A percentile compares a stretch with the other conserved stretches of the same genome.
Conservation (phyloP, 2,797 vertebrate species). For the Cebuella pygmaea region DNA sequence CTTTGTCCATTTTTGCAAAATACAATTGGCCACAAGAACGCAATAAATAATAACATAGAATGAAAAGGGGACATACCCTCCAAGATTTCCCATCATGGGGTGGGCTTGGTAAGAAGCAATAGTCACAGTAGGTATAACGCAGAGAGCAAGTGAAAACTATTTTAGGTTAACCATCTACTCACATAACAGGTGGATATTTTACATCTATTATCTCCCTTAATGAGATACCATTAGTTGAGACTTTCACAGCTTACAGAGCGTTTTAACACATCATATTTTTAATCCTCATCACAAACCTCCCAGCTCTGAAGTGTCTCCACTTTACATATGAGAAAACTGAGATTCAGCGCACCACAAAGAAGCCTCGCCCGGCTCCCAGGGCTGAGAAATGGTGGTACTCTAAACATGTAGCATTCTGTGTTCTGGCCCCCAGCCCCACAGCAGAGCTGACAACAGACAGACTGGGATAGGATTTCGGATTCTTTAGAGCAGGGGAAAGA, state of each 20-base stretch:
- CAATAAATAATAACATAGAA: too few relatives aligned
- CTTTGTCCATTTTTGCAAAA: background rate
- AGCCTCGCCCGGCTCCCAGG: background rate
- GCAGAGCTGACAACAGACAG: conserved; percentile 18
- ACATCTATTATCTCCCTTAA: background rate
- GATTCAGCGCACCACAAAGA: background rate
- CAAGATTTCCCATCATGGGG: background rate
- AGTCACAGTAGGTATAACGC: background rate
- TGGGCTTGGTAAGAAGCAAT: background rate
- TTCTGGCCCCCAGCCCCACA: background rate
- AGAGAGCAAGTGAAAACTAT: background rate
- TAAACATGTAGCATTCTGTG: rapidly evolving
- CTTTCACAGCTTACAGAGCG: background rate
- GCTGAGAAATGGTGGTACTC: rapidly evolving
- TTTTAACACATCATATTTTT: background rate
- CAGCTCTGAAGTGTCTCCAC: background rate
- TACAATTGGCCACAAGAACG: background rate
- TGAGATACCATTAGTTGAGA: background rate
- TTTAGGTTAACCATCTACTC: background rate
- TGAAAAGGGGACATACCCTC: background rate
- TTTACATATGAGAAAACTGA: background rate
- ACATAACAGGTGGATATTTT: background rate
- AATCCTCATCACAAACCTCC: background rate
- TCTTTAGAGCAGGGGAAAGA: background rate
- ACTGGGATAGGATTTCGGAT: conserved; percentile 35